Base-by-base conservation (phyloP, 2,113 vertebrate species). In the Nesogale talazaci region DNA sequence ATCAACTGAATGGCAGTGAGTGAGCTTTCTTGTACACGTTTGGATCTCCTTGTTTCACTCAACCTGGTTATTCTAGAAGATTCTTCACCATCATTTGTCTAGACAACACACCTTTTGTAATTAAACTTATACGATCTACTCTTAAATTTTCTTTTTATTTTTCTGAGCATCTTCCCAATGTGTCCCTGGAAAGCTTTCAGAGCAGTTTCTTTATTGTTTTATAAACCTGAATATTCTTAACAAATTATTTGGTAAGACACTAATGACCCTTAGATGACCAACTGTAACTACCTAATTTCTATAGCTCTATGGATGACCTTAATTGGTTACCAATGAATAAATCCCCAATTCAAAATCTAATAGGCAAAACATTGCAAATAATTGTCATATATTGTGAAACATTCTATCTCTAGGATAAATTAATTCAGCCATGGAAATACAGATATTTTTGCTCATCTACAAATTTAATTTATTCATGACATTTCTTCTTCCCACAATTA, bases 391-490 rank as follows among this genome's bases (percentile, higher is more conserved):
- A 56, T 63, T 82, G 22, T 70, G 20, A 92, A 88, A 74, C 38
- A 90, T 70, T 92, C 69, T 82, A 38, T 77, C 42, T 93, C 63
- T 70, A 70, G 40, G 90, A 83, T 77, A 91, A 85, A 89, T 89
- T 59, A 59, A 92, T 81, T 61, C 67, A 72, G n/a, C 52, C 25
- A 77, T 83, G 40, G 76, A 79, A 85, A 88, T 82, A 90, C 38
- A 90, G 40, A 90, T 88, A 88, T 91, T 83, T 92, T 95, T 84
- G 22, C 83, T 94, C 89, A 89, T 90, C 79, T 93, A 8, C 85
- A 65, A 79, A 86, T 88, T 92, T 94, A 93, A 95, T 95, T 93
- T 96, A 95, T 91, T 94, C 90, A 88, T 86, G 82, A 75, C 76
- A 84, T 89, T 90, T 82, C n/a, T 90, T 85, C 57, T 94, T 95